Conservation (phyloP, 2,113 vertebrate genomes). For the Plectropomus leopardus region DNA sequence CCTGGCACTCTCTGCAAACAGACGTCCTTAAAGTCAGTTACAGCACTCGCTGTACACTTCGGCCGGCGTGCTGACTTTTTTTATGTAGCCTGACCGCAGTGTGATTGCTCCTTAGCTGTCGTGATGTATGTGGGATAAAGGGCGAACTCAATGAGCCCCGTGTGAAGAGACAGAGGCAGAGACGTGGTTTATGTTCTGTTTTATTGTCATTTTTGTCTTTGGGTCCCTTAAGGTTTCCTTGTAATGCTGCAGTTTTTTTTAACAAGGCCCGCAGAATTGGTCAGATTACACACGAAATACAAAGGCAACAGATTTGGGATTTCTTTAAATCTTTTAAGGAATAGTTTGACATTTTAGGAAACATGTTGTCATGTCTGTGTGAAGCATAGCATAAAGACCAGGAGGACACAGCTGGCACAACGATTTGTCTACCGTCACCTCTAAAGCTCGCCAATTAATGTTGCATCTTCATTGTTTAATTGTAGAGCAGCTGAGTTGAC, state of each 20-base stretch:
- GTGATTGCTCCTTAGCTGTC: neutral
- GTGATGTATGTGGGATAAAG: neutral
- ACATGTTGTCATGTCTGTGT: no score
- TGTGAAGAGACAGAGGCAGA: slow-evolving; percentile 31
- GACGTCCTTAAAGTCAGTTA: neutral
- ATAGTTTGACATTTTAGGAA: slow-evolving; percentile 15
- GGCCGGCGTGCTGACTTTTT: neutral
- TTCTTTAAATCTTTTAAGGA: slow-evolving; percentile 3
- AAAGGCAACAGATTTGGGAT: slow-evolving; percentile 22
- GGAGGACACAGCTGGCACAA: no score
- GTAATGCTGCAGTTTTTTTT: slow-evolving; percentile 36
- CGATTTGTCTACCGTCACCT: no score
- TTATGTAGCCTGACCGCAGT: neutral
- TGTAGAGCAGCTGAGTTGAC: no score
- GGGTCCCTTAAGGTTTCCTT: slow-evolving; percentile 51
- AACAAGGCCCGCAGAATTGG: slow-evolving; percentile 35
- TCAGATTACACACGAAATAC: slow-evolving; percentile 46
- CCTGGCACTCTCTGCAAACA: neutral
- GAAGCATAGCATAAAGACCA: no score
- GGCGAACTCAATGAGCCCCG: neutral
- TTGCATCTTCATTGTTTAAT: no score
- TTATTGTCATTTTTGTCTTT: slow-evolving; percentile 68
- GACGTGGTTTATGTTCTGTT: slow-evolving; percentile 43
- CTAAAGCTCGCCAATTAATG: no score
- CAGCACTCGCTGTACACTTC: neutral